Evolutionary conservation across 2,888 invertebrate genomes (phyloP).

Genomic region (Himalopsyche tibetana): DNA sequence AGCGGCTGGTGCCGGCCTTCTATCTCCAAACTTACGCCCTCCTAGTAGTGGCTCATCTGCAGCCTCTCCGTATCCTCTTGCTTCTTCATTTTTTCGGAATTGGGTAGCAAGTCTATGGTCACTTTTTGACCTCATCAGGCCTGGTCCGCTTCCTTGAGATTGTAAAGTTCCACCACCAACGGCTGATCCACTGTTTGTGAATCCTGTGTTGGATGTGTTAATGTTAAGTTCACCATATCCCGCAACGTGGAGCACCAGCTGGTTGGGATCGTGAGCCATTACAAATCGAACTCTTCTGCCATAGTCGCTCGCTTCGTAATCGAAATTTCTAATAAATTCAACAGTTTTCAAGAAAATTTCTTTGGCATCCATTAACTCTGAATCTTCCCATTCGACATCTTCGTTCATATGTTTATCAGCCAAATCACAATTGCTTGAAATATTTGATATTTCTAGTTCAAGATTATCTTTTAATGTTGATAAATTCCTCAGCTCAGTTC

Average conservation of each 20-base stretch:
- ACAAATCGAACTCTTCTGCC: constrained; percentile 90
- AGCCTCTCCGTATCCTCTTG: constrained; percentile 62
- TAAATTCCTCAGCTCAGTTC: constrained; percentile 90
- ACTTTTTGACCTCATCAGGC: constrained; percentile 94
- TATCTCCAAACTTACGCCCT: constrained; percentile 88
- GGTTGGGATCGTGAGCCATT: constrained; percentile 94
- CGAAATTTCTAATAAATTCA: constrained; percentile 95
- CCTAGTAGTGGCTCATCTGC: constrained; percentile 84
- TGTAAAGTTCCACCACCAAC: constrained; percentile 77
- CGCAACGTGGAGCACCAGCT: constrained; percentile 90
- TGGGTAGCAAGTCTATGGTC: constrained; percentile 93
- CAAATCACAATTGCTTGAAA: constrained; percentile 96
- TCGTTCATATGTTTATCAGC: constrained; percentile 96
- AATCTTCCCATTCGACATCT: constrained; percentile 93
- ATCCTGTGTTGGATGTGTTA: constrained; percentile 79
- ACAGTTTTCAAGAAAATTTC: constrained; percentile 97
- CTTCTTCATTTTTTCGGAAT: constrained; percentile 90
- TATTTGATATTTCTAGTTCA: constrained; percentile 95
- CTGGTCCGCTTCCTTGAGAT: constrained; percentile 80
- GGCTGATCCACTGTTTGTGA: constrained; percentile 73
- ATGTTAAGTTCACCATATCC: constrained; percentile 94
- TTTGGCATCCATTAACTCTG: constrained; percentile 95
- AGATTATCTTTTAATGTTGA: constrained; percentile 94
- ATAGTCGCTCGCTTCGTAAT: constrained; percentile 94
- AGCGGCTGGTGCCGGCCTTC: constrained; percentile 76